phyloP scores from a whole-genome alignment of 2,888 invertebrate genomes.

The Sussaba pulchella region DNA sequence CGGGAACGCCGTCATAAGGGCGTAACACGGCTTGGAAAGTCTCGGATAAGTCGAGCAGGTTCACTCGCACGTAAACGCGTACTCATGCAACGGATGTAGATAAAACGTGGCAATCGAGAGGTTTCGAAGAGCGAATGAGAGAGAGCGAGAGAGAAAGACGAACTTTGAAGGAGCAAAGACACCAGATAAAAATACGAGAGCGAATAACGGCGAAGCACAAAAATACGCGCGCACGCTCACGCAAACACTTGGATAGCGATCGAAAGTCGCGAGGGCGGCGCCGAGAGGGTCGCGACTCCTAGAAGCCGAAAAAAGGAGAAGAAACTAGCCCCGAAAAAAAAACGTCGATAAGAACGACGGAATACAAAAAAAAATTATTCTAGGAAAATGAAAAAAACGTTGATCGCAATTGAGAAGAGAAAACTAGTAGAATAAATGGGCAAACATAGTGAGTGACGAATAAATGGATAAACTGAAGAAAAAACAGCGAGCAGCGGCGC shows the following conservation, averaged over 20 bases:
- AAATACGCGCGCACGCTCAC: conserved; percentile 63
- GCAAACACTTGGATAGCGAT: conserved; percentile 69
- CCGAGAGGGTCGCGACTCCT: conserved; percentile 33
- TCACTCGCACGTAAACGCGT: conserved; percentile 15
- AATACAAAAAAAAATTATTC: too few relatives aligned
- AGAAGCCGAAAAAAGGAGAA: too few relatives aligned
- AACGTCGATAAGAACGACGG: too few relatives aligned
- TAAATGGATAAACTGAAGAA: too few relatives aligned
- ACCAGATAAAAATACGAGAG: conserved; percentile 1
- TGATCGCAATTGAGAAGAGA: too few relatives aligned
- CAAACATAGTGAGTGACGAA: too few relatives aligned
- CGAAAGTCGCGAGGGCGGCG: conserved; percentile 61
- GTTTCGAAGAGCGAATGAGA: neutral
- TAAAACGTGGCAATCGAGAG: neutral
- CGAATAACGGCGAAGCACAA: conserved; percentile 46
- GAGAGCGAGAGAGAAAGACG: conserved; percentile 2
- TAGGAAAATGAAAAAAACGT: too few relatives aligned
- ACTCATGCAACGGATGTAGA: conserved; percentile 23
- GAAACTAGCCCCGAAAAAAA: too few relatives aligned
- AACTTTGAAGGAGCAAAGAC: neutral
- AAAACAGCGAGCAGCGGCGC: too few relatives aligned
- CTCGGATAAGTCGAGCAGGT: conserved; percentile 49
- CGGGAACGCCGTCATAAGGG: conserved; percentile 60
- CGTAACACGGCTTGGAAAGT: conserved; percentile 59
- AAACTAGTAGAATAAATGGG: too few relatives aligned